Evolutionary conservation across 2,888 invertebrate species (phyloP).

Genomic region (Melipona beecheii): DNA sequence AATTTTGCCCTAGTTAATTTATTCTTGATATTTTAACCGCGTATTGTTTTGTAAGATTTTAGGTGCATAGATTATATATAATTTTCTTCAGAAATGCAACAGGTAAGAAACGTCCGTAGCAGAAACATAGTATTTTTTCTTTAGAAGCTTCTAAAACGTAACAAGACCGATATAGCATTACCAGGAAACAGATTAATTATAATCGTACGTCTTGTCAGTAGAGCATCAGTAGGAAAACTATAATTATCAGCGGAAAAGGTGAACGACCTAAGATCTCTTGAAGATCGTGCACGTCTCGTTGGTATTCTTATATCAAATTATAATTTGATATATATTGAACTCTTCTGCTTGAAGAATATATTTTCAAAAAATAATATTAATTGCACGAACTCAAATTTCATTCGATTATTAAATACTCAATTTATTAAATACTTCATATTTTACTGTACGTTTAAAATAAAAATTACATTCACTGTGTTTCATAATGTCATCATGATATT

Average conservation of each 20-base stretch:
- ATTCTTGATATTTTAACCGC: neutral
- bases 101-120: neutral
- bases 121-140: neutral
- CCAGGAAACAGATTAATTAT: slow-evolving; percentile 47
- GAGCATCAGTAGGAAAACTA: slow-evolving; percentile 49
- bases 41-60: slow-evolving; percentile 8
- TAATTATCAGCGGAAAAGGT: slow-evolving; percentile 52
- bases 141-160: neutral
- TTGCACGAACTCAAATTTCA: neutral
- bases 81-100: neutral
- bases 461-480: neutral
- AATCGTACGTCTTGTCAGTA: slow-evolving; percentile 50
- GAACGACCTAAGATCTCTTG: slow-evolving; percentile 49
- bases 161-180: slow-evolving; percentile 23
- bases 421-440: no score
- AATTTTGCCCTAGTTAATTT: slow-evolving; percentile 23
- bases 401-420: neutral
- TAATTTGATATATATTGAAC: neutral
- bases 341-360: neutral
- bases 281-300: slow-evolving; percentile 32
- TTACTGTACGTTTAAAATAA: neutral
- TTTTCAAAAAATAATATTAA: no score
- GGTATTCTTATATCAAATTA: slow-evolving; percentile 4
- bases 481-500: no score
- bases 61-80: no score